Evolutionary conservation across 2,113 vertebrate genomes (phyloP), one percentile per base, ranked within the genome.

Genomic region (Brachypteracias leptosomus): DNA sequence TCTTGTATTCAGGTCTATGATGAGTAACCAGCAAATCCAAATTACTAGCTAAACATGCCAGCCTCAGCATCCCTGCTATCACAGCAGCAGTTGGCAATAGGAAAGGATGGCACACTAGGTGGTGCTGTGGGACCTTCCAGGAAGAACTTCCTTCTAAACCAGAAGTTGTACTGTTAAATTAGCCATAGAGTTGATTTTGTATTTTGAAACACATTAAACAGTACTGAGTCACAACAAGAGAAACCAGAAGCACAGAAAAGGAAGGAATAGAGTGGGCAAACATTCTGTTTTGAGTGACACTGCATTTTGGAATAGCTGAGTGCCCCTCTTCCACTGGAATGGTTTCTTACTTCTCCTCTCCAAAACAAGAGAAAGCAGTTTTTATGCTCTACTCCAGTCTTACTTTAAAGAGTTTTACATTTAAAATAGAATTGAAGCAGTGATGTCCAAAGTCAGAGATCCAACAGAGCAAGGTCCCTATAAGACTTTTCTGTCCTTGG

Each of bases 51-150:
- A 83, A 95, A 87, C 29, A 0, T 36, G 40, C 40, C 62, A 62
- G n/a, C n/a, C 81, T 54, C 78, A 57, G 46, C 76, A 84, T 40
- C 92, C 61, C 68, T 70, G 42, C 46, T 33, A n/a, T 40, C 78
- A 78, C 66, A 92, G 91, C 95, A 24, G 24, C 77, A 36, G 35
- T 46, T 77, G 88, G 74, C 42, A 92, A 59, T 65, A 78, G 31
- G 82, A 95, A 91, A 91, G 36, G 25, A 61, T 49, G n/a, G 44
- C 93, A 79, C 98, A 94, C 98, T 98, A 98, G 98, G 95, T 98
- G 98, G 98, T 91, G 96, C 98, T 98, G 97, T 98, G 97, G 97
- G 94, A 97, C 97, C 97, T 98, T 98, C 75, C 83, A 97, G 88
- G 79, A 83, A 73, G 29, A 89, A 44, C 13, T 6, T 67, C 15